Percentiles rank a stretch among this genome's conserved stretches.
These are phyloP conservation scores for Patella ulyssiponensis DNA, from an alignment of 2,888 invertebrate species.

Conservation along the genomic window DNA sequence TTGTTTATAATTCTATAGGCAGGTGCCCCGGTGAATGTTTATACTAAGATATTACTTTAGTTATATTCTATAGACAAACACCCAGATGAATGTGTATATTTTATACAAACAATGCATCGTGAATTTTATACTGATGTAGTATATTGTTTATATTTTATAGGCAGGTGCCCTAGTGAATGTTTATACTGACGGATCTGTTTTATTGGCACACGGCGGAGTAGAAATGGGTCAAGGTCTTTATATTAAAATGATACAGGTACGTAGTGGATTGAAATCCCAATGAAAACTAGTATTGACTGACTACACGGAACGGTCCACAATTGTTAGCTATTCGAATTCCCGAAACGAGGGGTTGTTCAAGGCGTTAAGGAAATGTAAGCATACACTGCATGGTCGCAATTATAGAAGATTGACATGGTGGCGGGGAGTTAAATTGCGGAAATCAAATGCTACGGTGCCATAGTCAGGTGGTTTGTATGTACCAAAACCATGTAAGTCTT, in stretches of 20 bases:
- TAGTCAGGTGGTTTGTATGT: no score
- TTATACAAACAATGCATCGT: no score
- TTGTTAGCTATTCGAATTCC: no score
- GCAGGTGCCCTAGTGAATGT: slow-evolving; percentile 61
- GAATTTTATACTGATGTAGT: background rate
- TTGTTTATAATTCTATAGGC: background rate
- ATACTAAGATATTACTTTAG: background rate
- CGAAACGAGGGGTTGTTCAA: no score
- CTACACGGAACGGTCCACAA: no score
- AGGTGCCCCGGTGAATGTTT: background rate
- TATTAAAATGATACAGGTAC: slow-evolving; percentile 62
- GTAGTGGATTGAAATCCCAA: background rate
- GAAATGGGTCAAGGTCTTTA: slow-evolving; percentile 68
- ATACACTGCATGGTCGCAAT: no score
- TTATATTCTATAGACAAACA: background rate
- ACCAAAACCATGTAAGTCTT: no score
- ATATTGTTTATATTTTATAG: slow-evolving; percentile 37
- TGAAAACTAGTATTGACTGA: no score
- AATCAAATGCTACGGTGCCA: no score
- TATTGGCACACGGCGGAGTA: slow-evolving; percentile 61
- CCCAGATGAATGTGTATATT: background rate
- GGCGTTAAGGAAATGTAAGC: no score
- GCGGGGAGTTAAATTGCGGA: no score
- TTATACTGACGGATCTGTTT: slow-evolving; percentile 72
- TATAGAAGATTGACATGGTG: no score